Percentiles rank a stretch among this genome's conserved stretches.
Conservation (phyloP, 2,888 invertebrate genomes). For the Leptothorax acervorum region DNA sequence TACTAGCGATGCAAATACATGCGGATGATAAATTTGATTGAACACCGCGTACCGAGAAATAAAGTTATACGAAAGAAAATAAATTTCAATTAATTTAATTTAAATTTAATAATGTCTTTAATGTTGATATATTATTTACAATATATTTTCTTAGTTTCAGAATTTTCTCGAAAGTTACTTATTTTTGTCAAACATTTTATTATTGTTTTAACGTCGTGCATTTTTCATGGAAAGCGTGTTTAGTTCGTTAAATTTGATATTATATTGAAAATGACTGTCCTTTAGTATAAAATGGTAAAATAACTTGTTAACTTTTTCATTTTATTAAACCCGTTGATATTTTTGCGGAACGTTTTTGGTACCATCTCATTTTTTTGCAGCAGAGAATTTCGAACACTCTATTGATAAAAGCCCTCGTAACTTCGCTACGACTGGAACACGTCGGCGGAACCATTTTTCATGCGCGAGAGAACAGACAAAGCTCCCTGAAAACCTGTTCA, state of each 20-base stretch:
- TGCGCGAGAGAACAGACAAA: neutral
- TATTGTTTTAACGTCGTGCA: slow-evolving; percentile 23
- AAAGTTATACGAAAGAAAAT: neutral
- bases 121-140: neutral
- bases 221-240: neutral
- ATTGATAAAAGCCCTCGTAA: slow-evolving; percentile 50
- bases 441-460: slow-evolving; percentile 60
- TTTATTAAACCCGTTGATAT: neutral
- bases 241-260: slow-evolving; percentile 3
- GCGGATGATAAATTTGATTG: neutral
- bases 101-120: neutral
- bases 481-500: slow-evolving; percentile 9
- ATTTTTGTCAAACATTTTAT: neutral
- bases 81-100: neutral
- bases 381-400: slow-evolving; percentile 5
- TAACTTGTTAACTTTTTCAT: slow-evolving; percentile 29
- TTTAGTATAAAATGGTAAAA: slow-evolving; percentile 30
- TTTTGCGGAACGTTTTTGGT: slow-evolving; percentile 10
- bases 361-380: slow-evolving; percentile 2
- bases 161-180: neutral
- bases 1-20: neutral
- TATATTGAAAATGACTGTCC: neutral
- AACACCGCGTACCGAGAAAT: neutral
- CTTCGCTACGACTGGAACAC: slow-evolving; percentile 36
- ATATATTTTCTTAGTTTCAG: neutral